Conservation (phyloP, 2,888 invertebrate species). For the Bibio marci region DNA sequence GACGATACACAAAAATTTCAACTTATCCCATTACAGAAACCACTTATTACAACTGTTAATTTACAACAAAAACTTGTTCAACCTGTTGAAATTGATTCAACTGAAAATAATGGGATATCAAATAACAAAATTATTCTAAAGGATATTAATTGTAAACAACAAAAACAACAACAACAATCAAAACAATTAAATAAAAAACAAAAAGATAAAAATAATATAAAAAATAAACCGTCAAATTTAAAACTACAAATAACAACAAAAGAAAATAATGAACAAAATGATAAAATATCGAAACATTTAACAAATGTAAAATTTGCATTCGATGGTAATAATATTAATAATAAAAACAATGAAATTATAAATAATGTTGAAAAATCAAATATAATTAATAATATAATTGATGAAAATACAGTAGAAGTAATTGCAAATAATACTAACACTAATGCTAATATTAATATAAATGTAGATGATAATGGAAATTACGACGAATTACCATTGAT, state of each 20-base stretch:
- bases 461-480: constrained; percentile 3
- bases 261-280: neutral
- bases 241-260: neutral
- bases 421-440: neutral
- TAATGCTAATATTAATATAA: no score
- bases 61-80: constrained; percentile 4
- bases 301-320: constrained; percentile 3
- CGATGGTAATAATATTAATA: neutral
- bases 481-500: constrained; percentile 7
- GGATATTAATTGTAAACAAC: constrained; percentile 2
- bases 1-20: constrained; percentile 5
- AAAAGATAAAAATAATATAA: neutral
- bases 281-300: constrained; percentile 2
- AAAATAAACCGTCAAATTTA: constrained; percentile 1
- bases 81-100: neutral
- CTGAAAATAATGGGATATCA: constrained; percentile 4
- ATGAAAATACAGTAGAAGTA: neutral
- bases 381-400: neutral
- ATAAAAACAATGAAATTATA: neutral
- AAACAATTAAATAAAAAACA: no score
- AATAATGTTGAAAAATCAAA: neutral
- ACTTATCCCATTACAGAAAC: constrained; percentile 4
- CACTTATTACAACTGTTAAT: constrained; percentile 4
- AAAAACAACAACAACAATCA: constrained; percentile 1
- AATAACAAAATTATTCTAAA: neutral